phyloP scores from a whole-genome alignment of 2,888 invertebrate genomes.

The Ochlodes sylvanus region DNA sequence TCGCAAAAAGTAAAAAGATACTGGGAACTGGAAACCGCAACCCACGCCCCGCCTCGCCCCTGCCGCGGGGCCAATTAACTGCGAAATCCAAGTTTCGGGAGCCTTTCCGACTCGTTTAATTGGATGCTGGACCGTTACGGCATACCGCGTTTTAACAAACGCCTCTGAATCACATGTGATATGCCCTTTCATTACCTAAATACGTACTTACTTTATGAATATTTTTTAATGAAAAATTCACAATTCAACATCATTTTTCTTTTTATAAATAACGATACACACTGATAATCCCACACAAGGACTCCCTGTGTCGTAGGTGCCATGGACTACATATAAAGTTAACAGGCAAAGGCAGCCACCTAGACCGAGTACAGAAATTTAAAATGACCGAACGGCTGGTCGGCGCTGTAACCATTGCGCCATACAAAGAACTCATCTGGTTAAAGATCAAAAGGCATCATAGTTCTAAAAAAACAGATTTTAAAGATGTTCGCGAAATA shows the following conservation, averaged over 20 bases:
- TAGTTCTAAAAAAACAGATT: too few species aligned
- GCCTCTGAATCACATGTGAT: slow-evolving; percentile 48
- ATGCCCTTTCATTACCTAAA: background rate
- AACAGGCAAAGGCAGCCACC: too few species aligned
- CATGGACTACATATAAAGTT: too few species aligned
- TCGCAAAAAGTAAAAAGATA: slow-evolving; percentile 4
- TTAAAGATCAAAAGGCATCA: too few species aligned
- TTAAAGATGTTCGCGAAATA: too few species aligned
- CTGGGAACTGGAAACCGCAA: background rate
- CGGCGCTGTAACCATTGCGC: too few species aligned
- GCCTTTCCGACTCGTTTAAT: slow-evolving; percentile 48
- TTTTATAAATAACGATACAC: too few species aligned
- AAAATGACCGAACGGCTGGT: too few species aligned
- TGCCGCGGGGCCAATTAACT: slow-evolving; percentile 54
- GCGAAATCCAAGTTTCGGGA: slow-evolving; percentile 54
- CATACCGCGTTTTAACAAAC: slow-evolving; percentile 44
- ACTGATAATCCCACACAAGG: too few species aligned
- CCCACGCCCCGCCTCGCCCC: background rate
- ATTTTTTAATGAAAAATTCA: background rate
- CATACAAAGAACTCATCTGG: too few species aligned
- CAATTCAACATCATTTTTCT: background rate
- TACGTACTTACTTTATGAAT: background rate
- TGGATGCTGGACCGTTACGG: slow-evolving; percentile 55
- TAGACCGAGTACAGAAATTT: too few species aligned
- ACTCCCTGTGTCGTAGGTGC: too few species aligned